Base-by-base conservation (phyloP, 2,888 invertebrate species). In the Ernsta delagoae region DNA sequence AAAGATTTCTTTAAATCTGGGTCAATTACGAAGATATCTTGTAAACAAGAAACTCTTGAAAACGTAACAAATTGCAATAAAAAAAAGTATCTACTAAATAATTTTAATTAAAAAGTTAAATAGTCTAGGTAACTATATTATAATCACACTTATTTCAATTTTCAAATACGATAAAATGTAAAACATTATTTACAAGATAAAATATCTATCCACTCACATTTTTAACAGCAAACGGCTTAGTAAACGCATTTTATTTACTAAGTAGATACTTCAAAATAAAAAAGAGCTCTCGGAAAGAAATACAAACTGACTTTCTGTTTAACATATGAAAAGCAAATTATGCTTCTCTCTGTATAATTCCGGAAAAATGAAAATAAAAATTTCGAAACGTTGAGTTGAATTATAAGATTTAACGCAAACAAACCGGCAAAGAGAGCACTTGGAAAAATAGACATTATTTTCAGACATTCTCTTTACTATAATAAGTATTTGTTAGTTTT, bases 331-430 rank as follows among this genome's bases (percentile, higher is more conserved):
- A 48, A 48, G 48, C 5, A 48, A 48, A 31, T 5, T 31, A 54
- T 43, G 7, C 12, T 34, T 6, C 11, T 12, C 54, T 31, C 31
- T 8, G 50, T 41, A 36, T 39, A 34, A 43, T 65, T n/a, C 24
- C 41, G 16, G 7, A 41, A 9, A 41, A 31, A 59, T 65, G 31
- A 59, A 65, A 65, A 50, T 54, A 43, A 59, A 41, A 60, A 31
- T 41, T 34, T 41, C 50, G 12, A 24, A 54, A 31, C 41, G 53
- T 34, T 50, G 59, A 50, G 43, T 54, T 43, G 24, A 59, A 66
- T 34, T 54, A 66, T 54, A 66, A 60, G 66, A 66, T 54, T 43
- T 54, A 53, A 43, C 43, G 60, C 60, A 66, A 66, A 66, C 34
- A 66, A 60, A 39, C 39, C 12, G 5, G 54, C 41, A 60, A 66